Evolutionary conservation across 2,888 invertebrate genomes (phyloP), one percentile per base, ranked within the genome.

Genomic region (Thereva unica): DNA sequence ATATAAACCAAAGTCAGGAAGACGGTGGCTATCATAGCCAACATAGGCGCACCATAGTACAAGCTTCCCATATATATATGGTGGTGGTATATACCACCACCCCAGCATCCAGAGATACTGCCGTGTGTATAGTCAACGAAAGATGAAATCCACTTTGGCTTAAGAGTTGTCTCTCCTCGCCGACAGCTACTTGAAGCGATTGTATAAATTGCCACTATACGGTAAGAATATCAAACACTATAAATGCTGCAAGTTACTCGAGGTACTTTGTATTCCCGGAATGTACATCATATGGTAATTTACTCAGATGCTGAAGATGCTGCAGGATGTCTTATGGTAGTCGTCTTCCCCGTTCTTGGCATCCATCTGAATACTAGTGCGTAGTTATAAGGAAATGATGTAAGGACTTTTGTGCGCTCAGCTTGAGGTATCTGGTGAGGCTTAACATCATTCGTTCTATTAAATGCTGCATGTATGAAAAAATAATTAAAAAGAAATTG

Each of bases 261-360:
- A 55, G 54, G 49, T 45, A 65, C 55, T 65, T 65, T 65, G 64
- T 65, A 65, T 65, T 65, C 64, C 47, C 40, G 44, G 42, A 55
- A 65, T 65, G 55, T 54, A 55, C 55, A 55, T 65, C 64, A 65
- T 65, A 65, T 65, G 64, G 64, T 65, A 65, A 65, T 65, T 65
- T 65, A 54, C 47, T 65, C 38, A 55, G 55, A 55, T 54, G 64
- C 34, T 55, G 42, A 55, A 55, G 42, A 37, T 38, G 12, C 57
- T 47, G 47, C 8, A 9, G 44, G n/a, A 47, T n/a, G 35, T 38
- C 23, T 41, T 12, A 7, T 59, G 47, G 37, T 47, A 59, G 45
- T 45, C 47, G 47, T 12, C 57, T 47, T 59, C 37, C 10, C 47
- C 23, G 34, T 38, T 47, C 38, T 59, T 41, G 23, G 23, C 23